A percentile compares a stretch with the other conserved stretches of the same genome.
Evolutionary conservation across 2,888 invertebrate species (phyloP).

Genomic region (Oxycera nigricornis): DNA sequence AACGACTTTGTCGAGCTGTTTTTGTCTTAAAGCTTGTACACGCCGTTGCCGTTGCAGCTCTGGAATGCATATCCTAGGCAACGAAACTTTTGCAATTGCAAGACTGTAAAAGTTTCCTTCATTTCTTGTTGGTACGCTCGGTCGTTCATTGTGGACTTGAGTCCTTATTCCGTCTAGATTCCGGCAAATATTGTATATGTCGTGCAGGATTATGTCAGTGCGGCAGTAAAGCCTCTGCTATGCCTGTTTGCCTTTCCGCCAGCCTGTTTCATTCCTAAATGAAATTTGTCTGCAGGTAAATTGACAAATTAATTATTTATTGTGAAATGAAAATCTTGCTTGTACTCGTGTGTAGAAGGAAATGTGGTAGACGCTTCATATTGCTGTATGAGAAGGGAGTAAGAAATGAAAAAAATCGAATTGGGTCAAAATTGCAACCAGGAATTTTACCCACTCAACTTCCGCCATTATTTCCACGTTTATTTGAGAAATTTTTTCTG

Average conservation of each 20-base stretch:
- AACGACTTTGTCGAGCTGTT: not conserved
- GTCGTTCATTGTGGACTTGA: not conserved
- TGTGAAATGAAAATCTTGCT: too few relatives aligned
- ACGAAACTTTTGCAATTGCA: slow-evolving; percentile 41
- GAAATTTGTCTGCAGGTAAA: slow-evolving; percentile 23
- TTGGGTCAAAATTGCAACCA: too few relatives aligned
- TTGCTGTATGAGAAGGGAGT: too few relatives aligned
- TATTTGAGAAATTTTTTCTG: too few relatives aligned
- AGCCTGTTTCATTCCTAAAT: not conserved
- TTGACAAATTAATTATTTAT: slow-evolving; percentile 29
- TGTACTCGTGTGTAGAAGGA: too few relatives aligned
- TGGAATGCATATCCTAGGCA: not conserved
- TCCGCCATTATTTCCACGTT: too few relatives aligned
- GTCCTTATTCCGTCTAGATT: not conserved
- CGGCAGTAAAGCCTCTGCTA: not conserved
- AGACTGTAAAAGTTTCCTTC: not conserved
- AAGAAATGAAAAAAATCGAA: too few relatives aligned
- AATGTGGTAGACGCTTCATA: too few relatives aligned
- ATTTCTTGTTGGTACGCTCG: not conserved
- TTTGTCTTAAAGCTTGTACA: not conserved
- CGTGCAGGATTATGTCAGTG: not conserved
- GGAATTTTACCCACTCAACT: too few relatives aligned
- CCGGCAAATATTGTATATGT: not conserved
- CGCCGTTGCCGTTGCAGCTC: not conserved
- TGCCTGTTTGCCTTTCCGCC: not conserved